Base-by-base conservation (phyloP, 1,140 invertebrate genomes). In the Limonius californicus region DNA sequence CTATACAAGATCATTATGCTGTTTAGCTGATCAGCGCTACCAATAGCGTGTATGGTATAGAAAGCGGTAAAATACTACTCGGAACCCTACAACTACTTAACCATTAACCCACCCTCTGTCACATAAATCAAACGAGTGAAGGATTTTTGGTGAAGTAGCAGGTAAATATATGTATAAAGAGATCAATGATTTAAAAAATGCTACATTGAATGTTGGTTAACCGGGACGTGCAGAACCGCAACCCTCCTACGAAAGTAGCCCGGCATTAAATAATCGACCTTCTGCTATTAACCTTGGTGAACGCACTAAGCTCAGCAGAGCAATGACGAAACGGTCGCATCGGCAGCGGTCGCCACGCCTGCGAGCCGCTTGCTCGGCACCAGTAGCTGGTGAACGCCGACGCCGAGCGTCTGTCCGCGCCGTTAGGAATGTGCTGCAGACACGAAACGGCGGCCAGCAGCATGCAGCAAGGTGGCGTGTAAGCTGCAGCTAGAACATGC, bases 401-500 rank as follows among this genome's bases (percentile, higher is more conserved):
- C 59, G 59, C 50, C 59, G 27, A 15, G 59, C 59, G 45, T 60
- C 59, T 27, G 9, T 50, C 27, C 42, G 59, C 59, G 59, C n/a
- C 45, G 45, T 18, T 7, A 19, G 14, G 45, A 12, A 50, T 50
- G 45, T 50, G 9, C 27, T 61, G 15, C 19, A 45, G 61, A 23
- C 50, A 50, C 30, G 56, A 50, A 30, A 27, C 6, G 45, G 20
- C 45, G 45, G 45, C 45, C 18, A 42, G 18, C 32, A 43, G n/a
- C 30, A 57, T 57, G 35, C 61, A 57, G 47, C 47, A 61, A 56
- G 54, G 59, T 57, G 66, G 55, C 66, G 56, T 61, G 59, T 62
- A 47, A 65, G 61, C 47, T 54, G 39, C 63, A 56, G 63, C 58
- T 62, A 65, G 65, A 71, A 66, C 61, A 77, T 77, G 75, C 75